Conservation (phyloP, 1,140 invertebrate genomes). For the Dermatophagoides farinae region DNA sequence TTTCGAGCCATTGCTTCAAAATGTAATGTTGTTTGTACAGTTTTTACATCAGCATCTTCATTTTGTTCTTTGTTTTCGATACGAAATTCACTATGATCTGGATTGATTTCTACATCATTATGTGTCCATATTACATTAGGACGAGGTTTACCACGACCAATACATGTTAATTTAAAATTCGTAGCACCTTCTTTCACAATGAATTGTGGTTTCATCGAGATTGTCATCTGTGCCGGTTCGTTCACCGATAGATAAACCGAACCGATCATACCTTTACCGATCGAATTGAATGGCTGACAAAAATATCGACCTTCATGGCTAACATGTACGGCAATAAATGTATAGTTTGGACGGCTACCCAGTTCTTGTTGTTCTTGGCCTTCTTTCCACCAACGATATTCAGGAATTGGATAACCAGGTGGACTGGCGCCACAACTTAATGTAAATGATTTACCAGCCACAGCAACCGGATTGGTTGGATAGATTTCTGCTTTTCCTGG, state of each 20-base stretch:
- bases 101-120: slow-evolving; percentile 49
- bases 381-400: slow-evolving; percentile 64
- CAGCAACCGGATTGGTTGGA: slow-evolving; percentile 57
- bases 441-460: slow-evolving; percentile 58
- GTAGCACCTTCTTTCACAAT: slow-evolving; percentile 45
- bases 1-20: slow-evolving; percentile 47
- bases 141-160: slow-evolving; percentile 62
- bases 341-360: slow-evolving; percentile 54
- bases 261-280: slow-evolving; percentile 59
- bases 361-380: slow-evolving; percentile 31
- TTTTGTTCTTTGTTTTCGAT: slow-evolving; percentile 52
- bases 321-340: slow-evolving; percentile 56
- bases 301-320: slow-evolving; percentile 67
- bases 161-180: slow-evolving; percentile 56
- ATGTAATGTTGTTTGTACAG: slow-evolving; percentile 56
- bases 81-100: slow-evolving; percentile 41
- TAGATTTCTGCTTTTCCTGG: slow-evolving; percentile 61
- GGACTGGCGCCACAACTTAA: slow-evolving; percentile 64
- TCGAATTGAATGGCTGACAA: slow-evolving; percentile 67
- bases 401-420: slow-evolving; percentile 64
- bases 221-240: slow-evolving; percentile 54
- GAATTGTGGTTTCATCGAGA: slow-evolving; percentile 46
- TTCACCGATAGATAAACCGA: slow-evolving; percentile 61
- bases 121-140: slow-evolving; percentile 66
- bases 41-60: slow-evolving; percentile 44